Evolutionary conservation across 2,888 invertebrate species (phyloP).

Genomic region (Thecophora atra): DNA sequence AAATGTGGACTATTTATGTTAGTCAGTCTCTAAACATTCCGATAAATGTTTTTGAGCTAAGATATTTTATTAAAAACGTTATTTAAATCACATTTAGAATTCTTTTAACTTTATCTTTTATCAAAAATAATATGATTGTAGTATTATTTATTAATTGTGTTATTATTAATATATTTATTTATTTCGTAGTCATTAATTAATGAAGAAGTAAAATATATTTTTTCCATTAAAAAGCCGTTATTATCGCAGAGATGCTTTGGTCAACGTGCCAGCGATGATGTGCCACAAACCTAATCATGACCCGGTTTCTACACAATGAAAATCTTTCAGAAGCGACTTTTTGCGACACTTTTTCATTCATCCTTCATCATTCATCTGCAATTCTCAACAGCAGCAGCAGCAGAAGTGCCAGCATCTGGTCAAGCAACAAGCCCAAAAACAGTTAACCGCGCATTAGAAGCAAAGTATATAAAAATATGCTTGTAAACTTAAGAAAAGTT

Average conservation of each 20-base stretch:
- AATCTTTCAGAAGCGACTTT: slow-evolving; percentile 1
- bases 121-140: no score
- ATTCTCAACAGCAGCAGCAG: slow-evolving; percentile 2
- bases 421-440: no score
- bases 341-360: neutral
- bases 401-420: neutral
- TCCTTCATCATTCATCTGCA: neutral
- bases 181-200: no score
- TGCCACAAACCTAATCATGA: neutral
- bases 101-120: no score
- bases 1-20: slow-evolving; percentile 3
- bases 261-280: neutral
- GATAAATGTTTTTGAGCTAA: no score
- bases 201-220: no score
- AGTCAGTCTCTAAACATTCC: no score
- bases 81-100: no score
- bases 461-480: neutral
- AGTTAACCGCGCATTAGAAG: neutral
- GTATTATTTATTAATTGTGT: no score
- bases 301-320: neutral
- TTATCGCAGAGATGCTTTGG: neutral
- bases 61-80: no score
- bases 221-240: neutral
- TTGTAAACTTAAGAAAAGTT: neutral
- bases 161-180: no score